Evolutionary conservation across 2,888 invertebrate genomes (phyloP), one percentile per base, ranked within the genome.

Genomic region (Malthinus seriepunctatus): DNA sequence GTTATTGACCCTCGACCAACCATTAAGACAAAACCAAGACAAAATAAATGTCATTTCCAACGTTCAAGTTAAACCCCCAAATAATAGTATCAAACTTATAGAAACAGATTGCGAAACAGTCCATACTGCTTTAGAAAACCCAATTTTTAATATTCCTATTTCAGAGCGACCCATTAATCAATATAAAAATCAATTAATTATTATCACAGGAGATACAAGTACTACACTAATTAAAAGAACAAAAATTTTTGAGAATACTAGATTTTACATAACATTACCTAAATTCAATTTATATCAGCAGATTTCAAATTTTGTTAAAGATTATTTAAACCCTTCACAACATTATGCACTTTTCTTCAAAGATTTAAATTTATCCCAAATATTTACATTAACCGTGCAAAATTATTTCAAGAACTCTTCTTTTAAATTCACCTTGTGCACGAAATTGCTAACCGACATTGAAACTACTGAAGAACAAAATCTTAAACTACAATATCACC

Each of bases 51-150:
- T 35, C 1, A 37, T 35, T 37, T 32, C 6, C 32, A 32, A 33
- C 14, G 9, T 48, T 10, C 51, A 39, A 42, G 11, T 42, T 9
- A 32, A 32, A 38, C 42, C 44, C 23, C 44, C 51, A 5, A 9
- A 34, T 12, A 9, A 23, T 5, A 32, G 32, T 32, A 33, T 34
- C 9, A 8, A 11, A 8, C n/a, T n/a, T n/a, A n/a, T n/a, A n/a
- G n/a, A n/a, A n/a, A n/a, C n/a, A n/a, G 56, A 42, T 10, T 64
- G 66, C 39, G 39, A 44, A 32, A 52, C 52, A 3, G 23, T 55
- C 8, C 49, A 55, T 15, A 32, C 55, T 1, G 32, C 15, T 32
- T 3, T 32, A 32, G 49, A 55, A 55, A 11, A 55, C 11, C 49
- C 49, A 2, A 48, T 55, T 7, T 11, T 55, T 12, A 32, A 9